Conservation (phyloP, 2,888 invertebrate genomes). For the Mythimna albipuncta region DNA sequence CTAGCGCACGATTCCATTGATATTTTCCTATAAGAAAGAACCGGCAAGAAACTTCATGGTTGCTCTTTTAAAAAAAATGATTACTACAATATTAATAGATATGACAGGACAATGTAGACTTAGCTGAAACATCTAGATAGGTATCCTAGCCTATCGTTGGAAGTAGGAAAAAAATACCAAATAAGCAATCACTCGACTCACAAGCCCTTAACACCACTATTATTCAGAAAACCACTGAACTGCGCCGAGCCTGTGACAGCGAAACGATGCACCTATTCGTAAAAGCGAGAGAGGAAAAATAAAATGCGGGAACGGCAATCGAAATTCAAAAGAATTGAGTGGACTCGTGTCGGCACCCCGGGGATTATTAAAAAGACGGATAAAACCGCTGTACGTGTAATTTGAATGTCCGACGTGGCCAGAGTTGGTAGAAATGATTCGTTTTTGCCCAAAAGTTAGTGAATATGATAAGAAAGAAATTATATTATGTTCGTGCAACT, state of each 20-base stretch:
- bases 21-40: too few species aligned
- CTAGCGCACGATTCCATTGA: too few species aligned
- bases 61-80: too few species aligned
- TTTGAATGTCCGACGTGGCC: slow-evolving; percentile 8
- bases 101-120: too few species aligned
- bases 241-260: slow-evolving; percentile 22
- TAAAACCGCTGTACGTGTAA: slow-evolving; percentile 9
- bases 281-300: slow-evolving; percentile 25
- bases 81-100: too few species aligned
- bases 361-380: slow-evolving; percentile 25
- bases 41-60: too few species aligned
- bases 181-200: slow-evolving; percentile 19
- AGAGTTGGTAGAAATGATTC: not conserved
- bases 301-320: slow-evolving; percentile 35
- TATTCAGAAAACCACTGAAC: slow-evolving; percentile 37
- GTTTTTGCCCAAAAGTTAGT: not conserved
- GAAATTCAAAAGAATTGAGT: slow-evolving; percentile 51
- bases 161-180: not conserved
- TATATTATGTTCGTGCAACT: not conserved
- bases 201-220: slow-evolving; percentile 32
- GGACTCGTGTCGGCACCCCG: slow-evolving; percentile 21
- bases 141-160: not conserved
- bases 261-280: slow-evolving; percentile 25
- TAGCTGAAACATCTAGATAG: too few species aligned
- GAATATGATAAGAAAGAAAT: not conserved